Evolutionary conservation across 2,113 vertebrate species (phyloP), one percentile per base, ranked within the genome.

Genomic region (Xyrauchen texanus): DNA sequence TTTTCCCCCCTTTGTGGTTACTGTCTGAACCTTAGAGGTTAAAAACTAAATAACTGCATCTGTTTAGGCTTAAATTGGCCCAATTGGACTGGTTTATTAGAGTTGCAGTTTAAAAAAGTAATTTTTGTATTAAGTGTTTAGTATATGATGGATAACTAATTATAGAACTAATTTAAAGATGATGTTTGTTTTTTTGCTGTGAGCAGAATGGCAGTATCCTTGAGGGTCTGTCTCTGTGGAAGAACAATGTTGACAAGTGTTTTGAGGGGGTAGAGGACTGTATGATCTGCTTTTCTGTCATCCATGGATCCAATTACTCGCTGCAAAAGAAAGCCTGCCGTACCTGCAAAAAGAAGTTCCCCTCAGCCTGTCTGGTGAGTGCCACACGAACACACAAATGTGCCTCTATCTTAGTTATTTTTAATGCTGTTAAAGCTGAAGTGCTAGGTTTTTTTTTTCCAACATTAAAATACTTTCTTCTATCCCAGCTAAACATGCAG

Each of bases 211-310:
- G 98, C 83, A 99, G 96, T 81, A 99, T 99, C 82, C 98, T 99
- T 95, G 98, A 99, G 92, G 98, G 97, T 51, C 91, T 99, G 84
- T 93, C 96, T 51, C 89, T 99, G 76, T 99, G 98, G 98, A 99
- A 99, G 90, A 98, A 96, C 87, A 99, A 98, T 0, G 96, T 99
- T 79, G 97, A 99, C 85, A 99, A 99, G 85, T 94, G 96, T 15
- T 99, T 99, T 66, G 98, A 99, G 85, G 98, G 97, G 4, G 93
- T 98, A 81, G 98, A 99, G 91, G 98, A 99, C 44, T 99, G 98
- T 78, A 99, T 98, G 96, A 98, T 99, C 89, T 99, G 97, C 88
- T 99, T 96, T 86, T 99, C 98, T 0, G 97, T 99, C 77, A 99
- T 99, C 87, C 97, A 99, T 16, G 97, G 97, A 76, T 98, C 97